Percentiles rank a stretch among this genome's conserved stretches.
Conservation (phyloP, 2,888 invertebrate genomes). For the Nephrotoma flavescens region DNA sequence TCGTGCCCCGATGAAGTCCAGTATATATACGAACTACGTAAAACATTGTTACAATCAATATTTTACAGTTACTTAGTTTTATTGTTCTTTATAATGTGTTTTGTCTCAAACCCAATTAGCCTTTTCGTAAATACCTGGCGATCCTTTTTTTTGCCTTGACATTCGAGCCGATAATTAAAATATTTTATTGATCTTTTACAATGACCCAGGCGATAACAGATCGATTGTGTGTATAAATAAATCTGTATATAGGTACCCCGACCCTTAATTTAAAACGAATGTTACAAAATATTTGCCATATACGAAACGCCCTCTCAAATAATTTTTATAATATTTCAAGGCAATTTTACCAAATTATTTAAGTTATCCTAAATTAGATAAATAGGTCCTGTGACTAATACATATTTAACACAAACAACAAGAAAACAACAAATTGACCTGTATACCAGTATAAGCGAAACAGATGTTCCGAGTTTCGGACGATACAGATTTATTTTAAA, state of each 20-base stretch:
- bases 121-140: background rate
- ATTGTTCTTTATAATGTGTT: background rate
- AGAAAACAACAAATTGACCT: background rate
- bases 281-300: background rate
- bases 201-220: background rate
- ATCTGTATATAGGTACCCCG: background rate
- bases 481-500: background rate
- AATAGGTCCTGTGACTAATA: background rate
- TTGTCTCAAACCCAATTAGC: background rate
- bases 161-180: background rate
- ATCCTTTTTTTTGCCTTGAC: background rate
- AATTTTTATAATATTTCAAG: background rate
- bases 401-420: background rate
- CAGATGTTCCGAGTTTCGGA: background rate
- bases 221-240: background rate
- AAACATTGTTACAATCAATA: background rate
- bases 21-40: background rate
- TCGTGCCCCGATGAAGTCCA: background rate
- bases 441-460: background rate
- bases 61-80: background rate
- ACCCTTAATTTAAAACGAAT: background rate
- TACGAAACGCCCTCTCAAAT: background rate
- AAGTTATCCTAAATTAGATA: background rate
- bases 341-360: background rate
- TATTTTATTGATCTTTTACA: background rate